Base-by-base conservation (phyloP, 2,113 vertebrate genomes). In the Eulacestoma nigropectus region DNA sequence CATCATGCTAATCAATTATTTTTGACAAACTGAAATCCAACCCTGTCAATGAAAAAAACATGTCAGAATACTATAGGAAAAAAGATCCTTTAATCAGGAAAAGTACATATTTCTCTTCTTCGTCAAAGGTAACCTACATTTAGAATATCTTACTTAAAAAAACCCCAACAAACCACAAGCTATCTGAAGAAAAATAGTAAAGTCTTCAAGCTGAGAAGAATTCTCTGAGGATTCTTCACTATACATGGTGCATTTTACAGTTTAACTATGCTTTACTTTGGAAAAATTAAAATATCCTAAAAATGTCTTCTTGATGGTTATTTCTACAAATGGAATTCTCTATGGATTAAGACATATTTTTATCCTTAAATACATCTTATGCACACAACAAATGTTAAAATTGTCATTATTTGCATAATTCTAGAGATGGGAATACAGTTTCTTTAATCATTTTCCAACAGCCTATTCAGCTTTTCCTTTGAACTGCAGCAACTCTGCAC, bases 361-460 rank as follows among this genome's bases (percentile, higher is more conserved):
- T 95, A 85, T 92, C 39, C 62, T 88, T 90, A 95, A 93, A 84
- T 80, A 55, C 13, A 80, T 56, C 33, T 89, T 55, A 81, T 30
- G 16, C 39, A 65, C 18, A 25, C 11, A 84, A 69, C 39, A 56
- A 95, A 81, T 88, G 17, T 23, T 85, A 87, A 94, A 95, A 89
- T 41, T 53, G 3, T 10, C 63, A 65, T 84, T 75, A 87, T 91
- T 96, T 96, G 68, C 92, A 95, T 95, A 95, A 92, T 88, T 88
- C 37, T 81, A 64, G 60, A 75, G 37, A 65, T 81, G 84, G 52
- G 75, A 92, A 89, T 95, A 90, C 29, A 57, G 17, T 74, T 89
- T 49, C 79, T 94, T 97, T 91, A 95, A 96, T 94, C 37, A 93
- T 39, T 87, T 64, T 87, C n/a, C 70, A 86, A 47, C 33, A 84